Evolutionary conservation across 1,140 invertebrate genomes (phyloP).

Genomic region (Pseudomyrmex concolor): DNA sequence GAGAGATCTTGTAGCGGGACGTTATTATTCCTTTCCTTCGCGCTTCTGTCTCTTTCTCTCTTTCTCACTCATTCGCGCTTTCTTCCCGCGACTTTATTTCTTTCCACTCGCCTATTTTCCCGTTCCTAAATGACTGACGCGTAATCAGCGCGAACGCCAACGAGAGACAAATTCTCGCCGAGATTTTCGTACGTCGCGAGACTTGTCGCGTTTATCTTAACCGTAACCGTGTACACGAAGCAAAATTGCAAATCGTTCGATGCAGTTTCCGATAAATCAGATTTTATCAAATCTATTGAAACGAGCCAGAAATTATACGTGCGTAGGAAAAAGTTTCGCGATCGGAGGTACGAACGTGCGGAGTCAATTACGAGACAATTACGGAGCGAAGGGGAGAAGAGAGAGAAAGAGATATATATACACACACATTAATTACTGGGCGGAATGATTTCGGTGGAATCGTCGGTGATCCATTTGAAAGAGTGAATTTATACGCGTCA

Average conservation of each 20-base stretch:
- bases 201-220: slow-evolving; percentile 2
- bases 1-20: slow-evolving; percentile 72
- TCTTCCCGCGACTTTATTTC: slow-evolving; percentile 37
- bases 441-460: neutral
- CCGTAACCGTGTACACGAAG: neutral
- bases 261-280: neutral
- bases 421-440: neutral
- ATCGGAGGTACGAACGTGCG: neutral
- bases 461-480: slow-evolving; percentile 26
- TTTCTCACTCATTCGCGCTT: neutral
- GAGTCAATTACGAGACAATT: neutral
- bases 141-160: slow-evolving; percentile 61
- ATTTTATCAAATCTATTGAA: neutral
- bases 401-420: too few species aligned
- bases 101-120: slow-evolving; percentile 1
- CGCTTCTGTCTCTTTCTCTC: neutral
- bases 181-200: slow-evolving; percentile 19
- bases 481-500: slow-evolving; percentile 31
- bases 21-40: slow-evolving; percentile 73
- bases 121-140: slow-evolving; percentile 58
- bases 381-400: too few species aligned
- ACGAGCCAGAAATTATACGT: neutral
- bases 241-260: slow-evolving; percentile 12
- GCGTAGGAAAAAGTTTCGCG: neutral
- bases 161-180: slow-evolving; percentile 3